phyloP scores from a whole-genome alignment of 2,113 vertebrate genomes.

The Rhabdomys dilectus region DNA sequence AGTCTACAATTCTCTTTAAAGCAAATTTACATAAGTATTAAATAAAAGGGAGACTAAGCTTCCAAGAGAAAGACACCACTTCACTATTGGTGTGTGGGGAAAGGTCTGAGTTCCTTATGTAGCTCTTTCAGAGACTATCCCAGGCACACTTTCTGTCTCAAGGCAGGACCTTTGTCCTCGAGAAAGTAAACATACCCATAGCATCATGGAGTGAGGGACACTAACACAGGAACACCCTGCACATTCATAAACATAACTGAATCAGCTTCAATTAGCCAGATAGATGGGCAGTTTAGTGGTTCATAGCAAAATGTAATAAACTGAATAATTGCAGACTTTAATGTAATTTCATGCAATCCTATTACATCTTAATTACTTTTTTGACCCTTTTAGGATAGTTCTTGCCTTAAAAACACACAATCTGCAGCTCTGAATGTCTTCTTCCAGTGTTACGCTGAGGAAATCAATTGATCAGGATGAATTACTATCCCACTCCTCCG shows the following conservation, averaged over 20 bases:
- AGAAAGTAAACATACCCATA: conserved; percentile 59
- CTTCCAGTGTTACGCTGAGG: conserved; percentile 38
- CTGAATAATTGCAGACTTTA: conserved; percentile 80
- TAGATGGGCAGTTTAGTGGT: conserved; percentile 66
- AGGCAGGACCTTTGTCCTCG: neutral
- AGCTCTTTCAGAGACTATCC: neutral
- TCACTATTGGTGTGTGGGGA: neutral
- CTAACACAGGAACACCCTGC: conserved; percentile 14
- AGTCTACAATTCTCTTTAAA: conserved; percentile 5
- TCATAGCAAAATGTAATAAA: conserved; percentile 84
- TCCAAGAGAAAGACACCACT: neutral
- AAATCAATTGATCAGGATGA: conserved; percentile 73
- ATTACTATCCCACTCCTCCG: neutral
- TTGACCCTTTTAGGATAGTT: conserved; percentile 80
- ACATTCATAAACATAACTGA: conserved; percentile 79
- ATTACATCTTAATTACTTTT: conserved; percentile 82
- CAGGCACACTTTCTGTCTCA: neutral
- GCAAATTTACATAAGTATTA: neutral
- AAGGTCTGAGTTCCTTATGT: neutral
- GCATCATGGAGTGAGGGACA: conserved; percentile 58
- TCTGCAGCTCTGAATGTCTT: conserved; percentile 76
- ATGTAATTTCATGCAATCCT: conserved; percentile 81
- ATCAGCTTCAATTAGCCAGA: conserved; percentile 81
- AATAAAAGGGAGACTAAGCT: neutral
- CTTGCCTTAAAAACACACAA: conserved; percentile 69